Evolutionary conservation across 2,888 invertebrate genomes (phyloP).

Genomic region (Drosophila kuntzei): DNA sequence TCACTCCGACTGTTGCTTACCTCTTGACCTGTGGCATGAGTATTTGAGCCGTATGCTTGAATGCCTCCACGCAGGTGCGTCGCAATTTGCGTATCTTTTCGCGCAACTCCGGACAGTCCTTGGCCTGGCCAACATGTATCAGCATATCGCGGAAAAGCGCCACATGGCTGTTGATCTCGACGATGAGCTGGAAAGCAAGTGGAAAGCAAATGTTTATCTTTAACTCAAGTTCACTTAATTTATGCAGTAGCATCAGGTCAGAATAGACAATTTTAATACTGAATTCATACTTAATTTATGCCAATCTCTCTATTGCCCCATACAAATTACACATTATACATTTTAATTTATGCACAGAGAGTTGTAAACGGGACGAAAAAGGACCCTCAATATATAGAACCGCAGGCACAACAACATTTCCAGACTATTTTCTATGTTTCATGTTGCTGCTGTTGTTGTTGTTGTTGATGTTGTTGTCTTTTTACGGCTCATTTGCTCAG

Average conservation of each 20-base stretch:
- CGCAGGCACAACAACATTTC: constrained; percentile 48
- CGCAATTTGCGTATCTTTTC: constrained; percentile 94
- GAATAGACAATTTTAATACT: constrained; percentile 18
- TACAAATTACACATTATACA: constrained; percentile 61
- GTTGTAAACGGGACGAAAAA: constrained; percentile 6
- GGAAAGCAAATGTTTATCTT: constrained; percentile 52
- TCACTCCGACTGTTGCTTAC: constrained; percentile 87
- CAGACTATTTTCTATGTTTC: constrained; percentile 34
- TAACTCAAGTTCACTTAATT: constrained; percentile 48
- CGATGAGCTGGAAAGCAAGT: constrained; percentile 93
- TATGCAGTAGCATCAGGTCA: constrained; percentile 50
- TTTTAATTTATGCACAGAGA: constrained; percentile 68
- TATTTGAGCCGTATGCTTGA: constrained; percentile 92
- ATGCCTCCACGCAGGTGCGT: constrained; percentile 93
- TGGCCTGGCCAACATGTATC: constrained; percentile 94
- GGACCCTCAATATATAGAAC: constrained; percentile 29
- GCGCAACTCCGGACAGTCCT: constrained; percentile 94
- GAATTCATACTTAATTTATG: constrained; percentile 54
- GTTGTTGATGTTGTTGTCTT: constrained; percentile 37
- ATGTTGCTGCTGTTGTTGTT: constrained; percentile 26
- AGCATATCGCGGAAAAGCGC: constrained; percentile 94
- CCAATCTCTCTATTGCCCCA: constrained; percentile 46
- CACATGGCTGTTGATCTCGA: constrained; percentile 95
- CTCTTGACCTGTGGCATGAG: constrained; percentile 94
- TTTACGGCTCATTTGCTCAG: constrained; percentile 78